Base-by-base conservation (phyloP, 2,888 invertebrate species). In the Parnassius apollo region DNA sequence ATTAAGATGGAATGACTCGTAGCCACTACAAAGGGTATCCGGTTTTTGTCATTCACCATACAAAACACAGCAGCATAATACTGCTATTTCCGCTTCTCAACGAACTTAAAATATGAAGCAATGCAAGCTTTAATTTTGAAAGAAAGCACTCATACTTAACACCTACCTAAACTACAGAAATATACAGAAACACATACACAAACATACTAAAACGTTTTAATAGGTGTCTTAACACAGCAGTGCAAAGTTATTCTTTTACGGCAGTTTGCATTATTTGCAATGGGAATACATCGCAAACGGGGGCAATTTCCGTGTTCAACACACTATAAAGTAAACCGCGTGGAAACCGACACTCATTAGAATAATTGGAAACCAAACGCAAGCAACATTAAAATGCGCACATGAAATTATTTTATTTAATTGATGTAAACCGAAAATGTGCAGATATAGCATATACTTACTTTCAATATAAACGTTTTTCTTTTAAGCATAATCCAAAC, bases 341-440 rank as follows among this genome's bases (percentile, higher is more conserved):
- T 42, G 56, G 61, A 68, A 68, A 71, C 74, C 59, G 53, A 55
- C 46, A 54, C 44, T 81, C 81, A 85, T 86, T 86, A 86, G 76
- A 72, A 73, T 85, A 85, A 86, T 85, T 85, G 79, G 71, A 73
- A 74, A 68, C 72, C 74, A 75, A 82, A 79, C 74, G 72, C 76
- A 75, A 75, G 70, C 76, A 76, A 72, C 72, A 71, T 71, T 70
- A 72, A 59, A 48, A 46, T 45, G 44, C 42, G 22, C 35, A n/a
- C n/a, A 45, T 55, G 50, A 54, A 51, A 56, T 54, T 62, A 54
- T 58, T 50, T 55, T 54, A 59, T 55, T 58, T 49, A 49, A 62
- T 58, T 50, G 42, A 13, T 42, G 11, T 0, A 13, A n/a, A 50
- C 18, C 48, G 48, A 61, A 53, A 45, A 25, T 25, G 7, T 25